phyloP scores from a whole-genome alignment of 30 jellyfish, hydroid and myxozoan genomes.

The Pseudorhiza aurosa region DNA sequence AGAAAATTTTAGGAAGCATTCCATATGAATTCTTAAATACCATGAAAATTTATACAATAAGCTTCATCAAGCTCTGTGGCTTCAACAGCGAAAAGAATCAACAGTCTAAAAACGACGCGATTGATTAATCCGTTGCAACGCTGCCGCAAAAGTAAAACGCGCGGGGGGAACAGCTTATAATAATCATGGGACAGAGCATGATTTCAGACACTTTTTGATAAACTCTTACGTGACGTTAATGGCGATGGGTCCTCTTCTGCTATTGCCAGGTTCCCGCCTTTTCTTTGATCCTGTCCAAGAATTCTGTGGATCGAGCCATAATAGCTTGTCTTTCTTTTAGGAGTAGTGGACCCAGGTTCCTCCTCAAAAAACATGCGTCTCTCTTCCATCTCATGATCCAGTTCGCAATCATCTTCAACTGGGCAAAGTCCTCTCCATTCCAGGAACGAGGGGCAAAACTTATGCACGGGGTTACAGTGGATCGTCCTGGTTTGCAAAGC shows the following conservation, averaged over 20 bases:
- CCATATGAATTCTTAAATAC: no score
- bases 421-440: slow-evolving; percentile 24
- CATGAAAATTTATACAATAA: no score
- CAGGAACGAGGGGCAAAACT: slow-evolving; percentile 18
- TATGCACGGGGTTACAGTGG: neutral
- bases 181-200: no score
- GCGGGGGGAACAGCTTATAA: no score
- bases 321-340: slow-evolving; percentile 63
- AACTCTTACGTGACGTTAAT: slow-evolving; percentile 9
- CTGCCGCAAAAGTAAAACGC: no score
- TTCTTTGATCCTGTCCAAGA: slow-evolving; percentile 38
- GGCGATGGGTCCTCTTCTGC: slow-evolving; percentile 50
- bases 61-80: no score
- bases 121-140: no score
- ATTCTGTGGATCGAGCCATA: slow-evolving; percentile 71
- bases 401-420: slow-evolving; percentile 15
- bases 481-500: neutral
- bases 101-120: no score
- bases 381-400: slow-evolving; percentile 65
- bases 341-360: slow-evolving; percentile 40
- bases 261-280: neutral
- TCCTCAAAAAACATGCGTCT: slow-evolving; percentile 41
- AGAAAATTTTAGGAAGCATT: no score
- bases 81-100: no score
- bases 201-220: slow-evolving; percentile 60